Conservation (phyloP, 2,113 vertebrate genomes). For the Morone saxatilis region DNA sequence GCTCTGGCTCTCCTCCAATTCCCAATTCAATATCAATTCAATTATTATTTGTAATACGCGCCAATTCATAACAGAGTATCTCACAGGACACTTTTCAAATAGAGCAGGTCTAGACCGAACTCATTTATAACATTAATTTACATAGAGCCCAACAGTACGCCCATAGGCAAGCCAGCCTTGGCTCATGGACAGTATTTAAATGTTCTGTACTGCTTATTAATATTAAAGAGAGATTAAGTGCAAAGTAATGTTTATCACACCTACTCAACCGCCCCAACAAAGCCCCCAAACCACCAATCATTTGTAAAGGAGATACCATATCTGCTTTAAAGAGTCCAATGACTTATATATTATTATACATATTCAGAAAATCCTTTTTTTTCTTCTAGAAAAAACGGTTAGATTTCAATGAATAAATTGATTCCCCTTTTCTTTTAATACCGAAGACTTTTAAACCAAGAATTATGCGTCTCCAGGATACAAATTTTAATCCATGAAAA, state of each 20-base stretch:
- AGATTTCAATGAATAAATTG: neutral
- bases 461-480: neutral
- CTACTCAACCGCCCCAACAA: neutral
- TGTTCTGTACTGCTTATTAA: neutral
- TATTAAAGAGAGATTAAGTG: conserved; percentile 6
- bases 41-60: no score
- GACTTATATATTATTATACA: neutral
- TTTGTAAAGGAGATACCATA: neutral
- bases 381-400: no score
- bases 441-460: neutral
- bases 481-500: no score
- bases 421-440: neutral
- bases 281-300: neutral
- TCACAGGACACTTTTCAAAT: no score
- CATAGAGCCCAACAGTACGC: no score
- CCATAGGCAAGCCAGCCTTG: no score
- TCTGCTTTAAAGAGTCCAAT: neutral
- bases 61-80: no score
- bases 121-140: no score
- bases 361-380: neutral
- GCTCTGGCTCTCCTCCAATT: neutral
- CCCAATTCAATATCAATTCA: no score
- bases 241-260: neutral
- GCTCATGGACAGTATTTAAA: neutral
- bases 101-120: no score